A percentile compares a stretch with the other conserved stretches of the same genome.
Conservation (phyloP, 1,140 invertebrate genomes). For the Camponotus floridanus region DNA sequence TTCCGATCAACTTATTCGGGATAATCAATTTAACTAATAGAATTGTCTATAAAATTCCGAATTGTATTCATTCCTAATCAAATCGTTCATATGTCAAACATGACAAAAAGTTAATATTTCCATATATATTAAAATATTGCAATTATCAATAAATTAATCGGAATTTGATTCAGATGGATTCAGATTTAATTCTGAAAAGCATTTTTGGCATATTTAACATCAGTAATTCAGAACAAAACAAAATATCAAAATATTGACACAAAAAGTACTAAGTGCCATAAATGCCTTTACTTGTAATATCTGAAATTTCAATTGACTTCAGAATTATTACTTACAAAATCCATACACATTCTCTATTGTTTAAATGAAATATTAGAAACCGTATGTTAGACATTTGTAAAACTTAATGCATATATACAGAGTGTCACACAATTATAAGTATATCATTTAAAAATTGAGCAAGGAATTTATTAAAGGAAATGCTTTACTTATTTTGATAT, state of each 20-base stretch:
- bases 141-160: no score
- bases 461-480: background rate
- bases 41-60: no score
- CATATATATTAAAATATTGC: no score
- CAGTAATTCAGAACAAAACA: conserved; percentile 34
- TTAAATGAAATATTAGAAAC: conserved; percentile 25
- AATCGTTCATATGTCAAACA: no score
- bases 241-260: conserved; percentile 35
- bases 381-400: background rate
- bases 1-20: no score
- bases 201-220: conserved; percentile 47
- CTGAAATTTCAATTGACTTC: background rate
- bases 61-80: no score
- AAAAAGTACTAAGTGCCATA: background rate
- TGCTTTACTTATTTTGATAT: background rate
- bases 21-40: no score
- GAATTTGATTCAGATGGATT: no score
- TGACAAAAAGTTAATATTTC: no score
- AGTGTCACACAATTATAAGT: background rate
- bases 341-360: background rate
- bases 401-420: conserved; percentile 37
- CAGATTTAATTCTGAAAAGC: background rate
- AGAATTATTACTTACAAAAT: conserved; percentile 20
- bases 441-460: background rate
- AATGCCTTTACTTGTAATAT: conserved; percentile 10